Evolutionary conservation across 2,113 vertebrate species (phyloP).

Genomic region (Genyomyrus donnyi): DNA sequence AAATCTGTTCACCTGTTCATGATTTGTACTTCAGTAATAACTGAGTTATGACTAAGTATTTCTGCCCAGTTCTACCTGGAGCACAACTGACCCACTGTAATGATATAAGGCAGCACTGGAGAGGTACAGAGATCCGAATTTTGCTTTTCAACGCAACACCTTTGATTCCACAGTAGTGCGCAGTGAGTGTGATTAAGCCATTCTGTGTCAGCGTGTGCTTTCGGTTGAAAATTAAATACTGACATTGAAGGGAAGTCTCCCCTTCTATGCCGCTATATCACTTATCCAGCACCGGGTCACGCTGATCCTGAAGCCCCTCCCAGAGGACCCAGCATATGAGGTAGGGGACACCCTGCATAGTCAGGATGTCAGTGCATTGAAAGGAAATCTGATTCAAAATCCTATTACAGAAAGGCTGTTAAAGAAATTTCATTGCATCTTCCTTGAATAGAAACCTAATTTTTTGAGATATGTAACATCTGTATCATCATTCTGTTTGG

Average conservation of each 20-base stretch:
- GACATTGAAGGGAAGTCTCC: background rate
- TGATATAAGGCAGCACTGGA: conserved; percentile 12
- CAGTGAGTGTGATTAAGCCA: background rate
- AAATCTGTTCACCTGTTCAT: background rate
- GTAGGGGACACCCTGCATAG: background rate
- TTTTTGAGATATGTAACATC: background rate
- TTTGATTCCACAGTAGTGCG: background rate
- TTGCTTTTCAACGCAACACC: too few relatives aligned
- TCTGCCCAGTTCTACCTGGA: background rate
- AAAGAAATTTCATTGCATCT: background rate
- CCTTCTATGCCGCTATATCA: background rate
- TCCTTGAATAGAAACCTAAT: background rate
- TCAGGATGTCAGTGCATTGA: background rate
- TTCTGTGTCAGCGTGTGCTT: background rate
- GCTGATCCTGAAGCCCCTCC: background rate
- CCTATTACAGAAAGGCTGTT: background rate
- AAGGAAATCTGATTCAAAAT: background rate
- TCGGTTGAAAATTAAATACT: background rate
- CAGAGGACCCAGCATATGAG: background rate
- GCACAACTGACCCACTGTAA: conserved; percentile 22
- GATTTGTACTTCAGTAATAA: background rate
- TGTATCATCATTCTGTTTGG: background rate
- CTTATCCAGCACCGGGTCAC: background rate
- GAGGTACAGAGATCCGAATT: background rate
- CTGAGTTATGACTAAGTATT: background rate